Base-by-base conservation (phyloP, 1,140 invertebrate genomes). In the Microplitis demolitor region DNA sequence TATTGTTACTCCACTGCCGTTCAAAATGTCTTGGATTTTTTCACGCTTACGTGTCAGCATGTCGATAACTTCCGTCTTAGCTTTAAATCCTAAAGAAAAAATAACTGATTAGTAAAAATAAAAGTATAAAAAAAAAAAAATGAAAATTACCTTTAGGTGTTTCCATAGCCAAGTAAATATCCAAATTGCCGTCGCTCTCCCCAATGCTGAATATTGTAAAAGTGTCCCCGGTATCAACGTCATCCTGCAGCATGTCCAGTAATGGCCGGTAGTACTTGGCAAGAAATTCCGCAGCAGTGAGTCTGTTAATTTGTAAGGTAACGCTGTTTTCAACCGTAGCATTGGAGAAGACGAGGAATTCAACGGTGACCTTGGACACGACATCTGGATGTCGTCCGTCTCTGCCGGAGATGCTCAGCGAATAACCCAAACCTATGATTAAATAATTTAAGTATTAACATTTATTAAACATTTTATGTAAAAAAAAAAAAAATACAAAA, bases 351-450 rank as follows among this genome's bases (percentile, higher is more conserved):
- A 89, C 88, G 45, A 93, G 87, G 78, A 97, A 96, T 81, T 95
- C 92, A 0, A 98, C 90, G 3, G 91, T 92, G 1, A 97, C 91
- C 31, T 92, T 94, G 4, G 96, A 97, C 16, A 91, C 87, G 0
- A 97, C 96, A 84, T 96, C 92, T 8, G 89, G 88, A 80, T 97
- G 95, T 72, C 91, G 91, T 3, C 97, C 96, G 86, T 99, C 97
- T 83, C 95, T 96, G 2, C 95, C 96, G 4, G 91, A 91, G 0
- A 98, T 90, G 63, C 91, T 93, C 73, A 97, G 88, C 0, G 92
- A 92, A 79, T 93, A 92, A 4, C 90, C 91, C 74, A 91, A 87
- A n/a, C 89, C 86, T 87, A 39, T 14, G 39, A 61, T 9, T 58
- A 71, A 24, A 67, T 13, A 67, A 54, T 53, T 67, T 13, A n/a